A percentile compares a stretch with the other conserved stretches of the same genome.
Evolutionary conservation across 2,797 vertebrate genomes (phyloP).

Genomic region (Enteromius unitaeniatus): DNA sequence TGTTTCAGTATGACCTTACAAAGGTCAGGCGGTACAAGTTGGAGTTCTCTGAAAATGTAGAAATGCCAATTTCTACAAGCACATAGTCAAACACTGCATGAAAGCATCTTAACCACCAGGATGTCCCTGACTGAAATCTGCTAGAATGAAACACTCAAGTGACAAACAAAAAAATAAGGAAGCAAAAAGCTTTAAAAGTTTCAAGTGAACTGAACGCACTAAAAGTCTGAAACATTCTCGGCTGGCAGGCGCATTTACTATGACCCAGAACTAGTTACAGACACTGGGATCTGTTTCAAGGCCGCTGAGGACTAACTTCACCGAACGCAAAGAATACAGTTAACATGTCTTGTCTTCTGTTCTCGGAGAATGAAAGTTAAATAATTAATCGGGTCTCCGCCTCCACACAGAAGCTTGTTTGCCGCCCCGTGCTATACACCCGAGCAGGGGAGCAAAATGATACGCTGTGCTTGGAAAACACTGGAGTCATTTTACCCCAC

Average conservation of each 20-base stretch:
- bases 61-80: background rate
- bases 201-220: background rate
- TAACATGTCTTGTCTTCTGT: constrained; percentile 55
- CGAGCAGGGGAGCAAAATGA: constrained; percentile 68
- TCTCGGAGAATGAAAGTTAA: constrained; percentile 66
- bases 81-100: background rate
- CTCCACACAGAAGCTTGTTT: constrained; percentile 74
- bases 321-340: constrained; percentile 49
- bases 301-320: constrained; percentile 13
- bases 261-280: constrained; percentile 25
- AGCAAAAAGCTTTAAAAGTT: background rate
- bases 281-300: constrained; percentile 40
- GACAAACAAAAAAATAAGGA: background rate
- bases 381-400: constrained; percentile 77
- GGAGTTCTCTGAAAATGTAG: background rate
- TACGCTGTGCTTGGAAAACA: constrained; percentile 73
- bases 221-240: background rate
- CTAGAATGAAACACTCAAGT: background rate
- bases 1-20: background rate
- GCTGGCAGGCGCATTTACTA: constrained; percentile 1
- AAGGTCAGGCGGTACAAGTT: background rate
- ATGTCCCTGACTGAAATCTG: background rate
- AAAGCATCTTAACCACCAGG: background rate
- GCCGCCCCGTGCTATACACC: constrained; percentile 71
- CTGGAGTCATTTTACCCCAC: constrained; percentile 76